phyloP scores from a whole-genome alignment of 2,888 invertebrate species.

The Caenorhabditis sulstoni region DNA sequence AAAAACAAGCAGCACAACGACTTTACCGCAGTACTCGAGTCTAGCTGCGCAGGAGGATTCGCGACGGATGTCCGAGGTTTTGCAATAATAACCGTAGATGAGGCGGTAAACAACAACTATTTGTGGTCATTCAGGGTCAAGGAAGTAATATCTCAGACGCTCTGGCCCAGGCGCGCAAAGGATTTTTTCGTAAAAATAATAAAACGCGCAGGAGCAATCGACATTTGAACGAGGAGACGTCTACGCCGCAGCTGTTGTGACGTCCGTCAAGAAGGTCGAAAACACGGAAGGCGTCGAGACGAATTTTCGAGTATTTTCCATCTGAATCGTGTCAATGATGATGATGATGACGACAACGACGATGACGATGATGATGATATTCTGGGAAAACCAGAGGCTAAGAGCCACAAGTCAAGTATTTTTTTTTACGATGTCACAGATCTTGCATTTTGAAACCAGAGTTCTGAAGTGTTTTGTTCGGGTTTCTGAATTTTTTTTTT shows the following conservation, averaged over 20 bases:
- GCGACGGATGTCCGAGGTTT: conserved; percentile 59
- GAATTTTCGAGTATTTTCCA: conserved; percentile 31
- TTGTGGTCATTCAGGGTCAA: conserved; percentile 60
- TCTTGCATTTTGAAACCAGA: background rate
- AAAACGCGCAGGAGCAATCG: conserved; percentile 54
- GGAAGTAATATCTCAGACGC: conserved; percentile 53
- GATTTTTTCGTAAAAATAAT: conserved; percentile 62
- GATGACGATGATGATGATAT: background rate
- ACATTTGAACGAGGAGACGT: conserved; percentile 40
- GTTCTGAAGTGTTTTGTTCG: background rate
- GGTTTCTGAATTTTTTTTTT: conserved; percentile 15
- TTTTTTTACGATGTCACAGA: too few species aligned
- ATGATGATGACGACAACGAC: background rate
- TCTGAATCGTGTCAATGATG: background rate
- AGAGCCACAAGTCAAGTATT: conserved; percentile 1
- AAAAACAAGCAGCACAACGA: conserved; percentile 24
- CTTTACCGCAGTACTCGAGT: conserved; percentile 13
- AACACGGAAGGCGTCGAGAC: conserved; percentile 14
- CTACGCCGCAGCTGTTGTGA: conserved; percentile 38
- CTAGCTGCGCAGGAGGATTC: conserved; percentile 31
- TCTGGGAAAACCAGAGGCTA: background rate
- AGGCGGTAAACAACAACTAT: conserved; percentile 47
- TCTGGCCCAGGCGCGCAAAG: conserved; percentile 38
- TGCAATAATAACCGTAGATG: conserved; percentile 24
- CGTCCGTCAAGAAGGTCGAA: background rate